Conservation (phyloP, 2,797 vertebrate species). For the Caiman crocodilus region DNA sequence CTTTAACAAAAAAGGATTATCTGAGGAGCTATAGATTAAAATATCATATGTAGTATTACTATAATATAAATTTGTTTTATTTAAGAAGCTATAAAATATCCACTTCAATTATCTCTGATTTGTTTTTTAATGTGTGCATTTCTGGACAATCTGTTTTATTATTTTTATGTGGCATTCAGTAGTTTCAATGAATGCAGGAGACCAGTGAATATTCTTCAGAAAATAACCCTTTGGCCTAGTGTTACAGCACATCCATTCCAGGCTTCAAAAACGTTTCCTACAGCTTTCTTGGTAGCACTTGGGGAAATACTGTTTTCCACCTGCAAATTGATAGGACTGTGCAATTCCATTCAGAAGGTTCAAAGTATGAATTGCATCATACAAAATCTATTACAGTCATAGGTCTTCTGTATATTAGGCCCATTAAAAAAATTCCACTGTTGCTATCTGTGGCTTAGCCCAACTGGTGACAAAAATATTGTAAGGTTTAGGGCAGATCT, state of each 20-base stretch:
- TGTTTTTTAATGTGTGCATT: no score
- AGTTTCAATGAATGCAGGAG: background rate
- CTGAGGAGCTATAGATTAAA: background rate
- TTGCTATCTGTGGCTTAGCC: background rate
- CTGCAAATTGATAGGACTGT: background rate
- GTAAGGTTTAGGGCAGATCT: background rate
- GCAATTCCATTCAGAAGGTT: background rate
- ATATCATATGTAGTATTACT: no score
- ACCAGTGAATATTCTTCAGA: accelerated
- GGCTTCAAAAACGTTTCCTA: background rate
- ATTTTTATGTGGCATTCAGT: background rate
- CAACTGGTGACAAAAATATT: background rate
- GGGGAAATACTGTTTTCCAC: background rate
- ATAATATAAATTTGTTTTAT: background rate
- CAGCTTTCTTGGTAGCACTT: background rate
- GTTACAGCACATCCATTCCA: background rate
- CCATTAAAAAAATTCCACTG: background rate
- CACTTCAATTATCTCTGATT: no score
- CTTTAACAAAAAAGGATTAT: background rate
- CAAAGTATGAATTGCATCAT: background rate
- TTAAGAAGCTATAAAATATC: no score
- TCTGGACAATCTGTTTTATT: background rate
- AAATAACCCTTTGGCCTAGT: background rate
- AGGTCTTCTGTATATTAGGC: no score
- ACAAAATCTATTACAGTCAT: no score